phyloP scores from a whole-genome alignment of 2,113 vertebrate genomes.

The Xyrauchen texanus region DNA sequence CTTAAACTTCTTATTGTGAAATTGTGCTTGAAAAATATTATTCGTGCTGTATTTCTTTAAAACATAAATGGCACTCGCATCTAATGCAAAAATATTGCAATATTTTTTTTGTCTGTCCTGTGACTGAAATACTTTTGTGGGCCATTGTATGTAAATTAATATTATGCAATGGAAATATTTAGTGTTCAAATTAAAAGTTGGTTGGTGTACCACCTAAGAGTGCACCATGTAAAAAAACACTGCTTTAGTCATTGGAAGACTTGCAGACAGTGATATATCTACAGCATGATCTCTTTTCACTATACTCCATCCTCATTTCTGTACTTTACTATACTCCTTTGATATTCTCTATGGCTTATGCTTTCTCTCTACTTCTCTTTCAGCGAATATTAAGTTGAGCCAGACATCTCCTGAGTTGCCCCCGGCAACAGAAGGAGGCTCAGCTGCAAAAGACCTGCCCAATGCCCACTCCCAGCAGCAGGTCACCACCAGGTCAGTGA shows the following conservation, averaged over 20 bases:
- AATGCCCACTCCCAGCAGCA: conserved; percentile 87
- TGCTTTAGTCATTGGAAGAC: background rate
- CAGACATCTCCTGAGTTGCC: conserved; percentile 89
- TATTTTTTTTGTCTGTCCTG: too few relatives aligned
- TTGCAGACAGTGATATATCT: background rate
- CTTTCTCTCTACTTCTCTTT: background rate
- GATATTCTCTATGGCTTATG: background rate
- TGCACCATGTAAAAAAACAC: too few relatives aligned
- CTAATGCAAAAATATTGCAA: too few relatives aligned
- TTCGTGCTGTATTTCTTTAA: too few relatives aligned
- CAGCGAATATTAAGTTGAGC: conserved; percentile 83
- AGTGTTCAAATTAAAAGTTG: too few relatives aligned
- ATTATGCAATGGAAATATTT: too few relatives aligned
- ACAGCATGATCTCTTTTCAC: background rate
- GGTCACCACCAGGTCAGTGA: conserved; percentile 77
- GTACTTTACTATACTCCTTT: conserved; percentile 6
- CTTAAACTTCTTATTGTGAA: too few relatives aligned
- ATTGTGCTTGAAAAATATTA: too few relatives aligned
- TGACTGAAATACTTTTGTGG: too few relatives aligned
- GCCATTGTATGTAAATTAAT: too few relatives aligned
- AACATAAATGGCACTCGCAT: too few relatives aligned
- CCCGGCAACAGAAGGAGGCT: conserved; percentile 70
- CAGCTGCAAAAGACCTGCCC: conserved; percentile 77
- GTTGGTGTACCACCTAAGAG: too few relatives aligned
- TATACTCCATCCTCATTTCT: background rate